Evolutionary conservation across 2,888 invertebrate genomes (phyloP).

Genomic region (Tetrapedia diversipes): DNA sequence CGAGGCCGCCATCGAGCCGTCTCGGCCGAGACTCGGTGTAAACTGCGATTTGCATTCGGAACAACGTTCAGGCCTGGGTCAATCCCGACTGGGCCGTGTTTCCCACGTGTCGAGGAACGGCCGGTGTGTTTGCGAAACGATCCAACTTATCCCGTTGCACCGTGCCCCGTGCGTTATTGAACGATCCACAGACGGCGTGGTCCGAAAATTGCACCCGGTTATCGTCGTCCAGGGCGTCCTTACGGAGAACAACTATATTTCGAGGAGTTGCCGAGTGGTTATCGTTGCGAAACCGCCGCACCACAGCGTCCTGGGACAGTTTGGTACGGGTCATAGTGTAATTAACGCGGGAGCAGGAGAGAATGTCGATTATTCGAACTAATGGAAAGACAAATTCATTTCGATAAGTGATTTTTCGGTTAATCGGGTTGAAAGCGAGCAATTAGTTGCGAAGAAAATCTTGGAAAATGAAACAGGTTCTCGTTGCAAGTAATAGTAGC

Average conservation of each 20-base stretch:
- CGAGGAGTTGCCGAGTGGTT: neutral
- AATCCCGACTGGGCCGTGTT: conserved; percentile 52
- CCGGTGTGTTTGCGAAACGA: conserved; percentile 58
- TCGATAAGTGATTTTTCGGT: no score
- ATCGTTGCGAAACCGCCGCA: neutral
- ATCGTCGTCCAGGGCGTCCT: conserved; percentile 19
- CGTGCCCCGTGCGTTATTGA: conserved; percentile 7
- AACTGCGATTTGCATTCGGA: conserved; percentile 71
- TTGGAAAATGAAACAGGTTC: no score
- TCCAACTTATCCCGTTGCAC: conserved; percentile 37
- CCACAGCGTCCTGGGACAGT: neutral
- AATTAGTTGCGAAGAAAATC: no score
- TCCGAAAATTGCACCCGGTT: conserved; percentile 25
- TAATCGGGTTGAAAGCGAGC: no score
- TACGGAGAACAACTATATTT: conserved; percentile 7
- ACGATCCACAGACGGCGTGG: conserved; percentile 15
- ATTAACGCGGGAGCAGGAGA: no score
- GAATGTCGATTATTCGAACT: no score
- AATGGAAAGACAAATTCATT: no score
- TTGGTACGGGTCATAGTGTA: no score
- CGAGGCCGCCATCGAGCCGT: conserved; percentile 58
- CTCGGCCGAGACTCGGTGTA: conserved; percentile 50
- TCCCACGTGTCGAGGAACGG: conserved; percentile 46
- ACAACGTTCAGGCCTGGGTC: conserved; percentile 68
- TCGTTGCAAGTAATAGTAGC: no score